Conservation (phyloP, 2,888 invertebrate genomes). For the Dastarcus helophoroides region DNA sequence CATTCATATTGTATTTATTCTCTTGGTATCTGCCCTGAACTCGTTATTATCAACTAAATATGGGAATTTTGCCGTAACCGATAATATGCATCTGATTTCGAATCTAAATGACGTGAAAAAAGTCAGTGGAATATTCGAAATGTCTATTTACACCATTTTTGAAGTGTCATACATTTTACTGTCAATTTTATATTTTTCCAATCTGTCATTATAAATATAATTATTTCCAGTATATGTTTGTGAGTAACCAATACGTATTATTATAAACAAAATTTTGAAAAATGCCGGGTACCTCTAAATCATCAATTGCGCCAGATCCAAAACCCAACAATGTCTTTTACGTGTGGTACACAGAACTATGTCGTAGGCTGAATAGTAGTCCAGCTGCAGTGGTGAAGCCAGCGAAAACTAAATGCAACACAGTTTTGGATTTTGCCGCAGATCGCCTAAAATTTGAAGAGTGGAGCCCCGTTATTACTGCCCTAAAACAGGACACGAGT, state of each 20-base stretch:
- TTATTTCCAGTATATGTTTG: conserved; percentile 12
- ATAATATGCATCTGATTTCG: too few species aligned
- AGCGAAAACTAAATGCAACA: conserved; percentile 30
- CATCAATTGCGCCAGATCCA: conserved; percentile 18
- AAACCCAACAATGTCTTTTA: conserved; percentile 34
- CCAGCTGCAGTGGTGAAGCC: conserved; percentile 31
- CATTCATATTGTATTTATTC: too few species aligned
- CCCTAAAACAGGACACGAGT: conserved; percentile 58
- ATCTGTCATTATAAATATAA: conserved; percentile 11
- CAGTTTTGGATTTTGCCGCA: conserved; percentile 52
- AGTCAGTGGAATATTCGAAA: too few species aligned
- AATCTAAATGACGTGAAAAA: too few species aligned
- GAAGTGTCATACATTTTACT: too few species aligned
- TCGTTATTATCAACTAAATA: too few species aligned
- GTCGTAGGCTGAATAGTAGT: conserved; percentile 30
- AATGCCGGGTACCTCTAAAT: conserved; percentile 13
- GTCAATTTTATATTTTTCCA: conserved; percentile 8
- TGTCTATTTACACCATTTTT: too few species aligned
- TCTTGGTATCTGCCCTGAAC: too few species aligned
- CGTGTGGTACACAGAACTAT: conserved; percentile 35
- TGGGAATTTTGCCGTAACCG: too few species aligned
- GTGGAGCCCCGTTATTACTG: conserved; percentile 64
- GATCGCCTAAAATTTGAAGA: conserved; percentile 66
- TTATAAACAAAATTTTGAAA: conserved; percentile 8
- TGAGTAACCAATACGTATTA: conserved; percentile 9